Base-by-base conservation (phyloP, 2,113 vertebrate species). In the Leptodactylus fuscus region DNA sequence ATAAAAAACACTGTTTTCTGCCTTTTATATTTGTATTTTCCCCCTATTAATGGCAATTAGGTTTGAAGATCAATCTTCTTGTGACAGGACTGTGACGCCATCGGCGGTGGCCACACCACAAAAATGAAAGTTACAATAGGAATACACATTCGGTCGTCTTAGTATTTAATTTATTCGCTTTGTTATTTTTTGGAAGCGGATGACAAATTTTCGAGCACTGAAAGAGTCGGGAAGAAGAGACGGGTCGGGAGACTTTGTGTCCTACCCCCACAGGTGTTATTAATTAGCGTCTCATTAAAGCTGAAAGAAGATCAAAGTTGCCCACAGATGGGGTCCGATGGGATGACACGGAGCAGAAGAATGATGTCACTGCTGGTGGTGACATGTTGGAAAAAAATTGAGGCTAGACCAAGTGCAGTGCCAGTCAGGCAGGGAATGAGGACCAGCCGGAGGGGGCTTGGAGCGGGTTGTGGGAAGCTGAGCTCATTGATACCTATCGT, bases 271-370 rank as follows among this genome's bases (percentile, higher is more conserved):
- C 91, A 91, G 71, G 77, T 92, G 90, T 89, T 91, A 91, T 90
- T 89, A 91, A 91, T 92, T 92, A 92, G 87, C 13, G 18, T 88
- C 85, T 92, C 88, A 90, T 91, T 90, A 91, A 91, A 89, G 86
- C 24, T 10, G 34, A 60, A 73, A 89, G 67, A 87, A 90, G 22
- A 91, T 93, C 91, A 92, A 92, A 93, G 90, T 77, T 0, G 0
- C 71, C 88, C 87, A 82, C 85, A 92, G 89, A 85, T 85, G 49
- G 89, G 88, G 87, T 85, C 89, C 82, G 87, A 91, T 70, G 0
- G 67, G 0, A n/a, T 85, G 88, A 69, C 70, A 88, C 73, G 88
- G 87, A 82, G 74, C 2, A 1, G 81, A 75, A 88, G 86, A 0
- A 0, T 73, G 88, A 87, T 87, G 86, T 88, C 88, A 88, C 82